Evolutionary conservation across 1,140 invertebrate species (phyloP), one percentile per base, ranked within the genome.

Genomic region (Drosophila seguyi): DNA sequence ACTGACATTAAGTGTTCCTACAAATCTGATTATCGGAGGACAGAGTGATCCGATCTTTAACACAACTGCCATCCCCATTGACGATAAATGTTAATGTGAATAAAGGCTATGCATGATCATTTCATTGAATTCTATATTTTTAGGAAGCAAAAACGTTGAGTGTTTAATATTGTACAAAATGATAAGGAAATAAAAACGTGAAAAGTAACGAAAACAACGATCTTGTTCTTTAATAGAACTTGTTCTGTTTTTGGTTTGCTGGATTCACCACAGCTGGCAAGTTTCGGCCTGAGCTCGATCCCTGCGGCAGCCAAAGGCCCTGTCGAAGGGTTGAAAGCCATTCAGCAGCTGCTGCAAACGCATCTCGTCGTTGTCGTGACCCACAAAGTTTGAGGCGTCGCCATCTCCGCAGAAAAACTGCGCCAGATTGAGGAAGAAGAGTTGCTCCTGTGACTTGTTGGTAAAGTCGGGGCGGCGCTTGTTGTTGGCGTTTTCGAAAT

Each of bases 391-490:
- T 0, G 8, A 1, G 0, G 3, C 0, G 6, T 16, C 18, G 5
- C 11, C 16, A 20, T 61, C 20, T 1, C 82, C 82, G 25, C 90
- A 91, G 27, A 91, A 91, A 42, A 91, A 90, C 31, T 91, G 90
- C 0, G 90, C 90, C 52, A 90, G 14, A 42, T 87, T 91, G 0
- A 91, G 58, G 25, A 91, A 91, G 39, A 91, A 91, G 0, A 91
- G 22, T 14, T 87, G 48, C 45, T 69, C 55, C 42, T 71, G 50
- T 0, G 69, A 6, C n/a, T 84, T 53, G 6, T 27, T 34, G 3
- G 58, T 69, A 5, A 82, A 79, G 13, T 25, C 44, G 0, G 53
- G 56, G 4, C 55, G 65, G 13, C 6, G 55, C 7, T 25, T 44
- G 41, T 11, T 11, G 2, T 29, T 29, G 18, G 39, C 0, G 8